These are phyloP conservation scores for Solenopsis invicta DNA, from an alignment of 1,140 invertebrate species.

Conservation along the genomic window DNA sequence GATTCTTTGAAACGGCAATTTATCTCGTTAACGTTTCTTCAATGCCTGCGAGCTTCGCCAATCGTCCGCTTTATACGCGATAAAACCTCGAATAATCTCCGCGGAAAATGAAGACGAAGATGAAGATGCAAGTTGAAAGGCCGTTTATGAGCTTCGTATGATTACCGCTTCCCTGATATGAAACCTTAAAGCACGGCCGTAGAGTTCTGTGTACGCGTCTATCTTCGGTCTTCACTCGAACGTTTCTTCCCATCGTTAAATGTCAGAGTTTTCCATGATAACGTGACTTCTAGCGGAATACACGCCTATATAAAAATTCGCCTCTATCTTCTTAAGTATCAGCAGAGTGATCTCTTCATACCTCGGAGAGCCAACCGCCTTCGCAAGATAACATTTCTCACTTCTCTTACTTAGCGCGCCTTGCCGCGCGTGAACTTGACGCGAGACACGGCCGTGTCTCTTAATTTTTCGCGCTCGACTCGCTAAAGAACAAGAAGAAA, in stretches of 20 bases:
- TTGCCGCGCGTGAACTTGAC: conserved; percentile 10
- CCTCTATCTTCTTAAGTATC: conserved; percentile 21
- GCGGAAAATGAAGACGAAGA: conserved; percentile 53
- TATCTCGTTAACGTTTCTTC: conserved; percentile 48
- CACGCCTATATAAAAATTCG: background rate
- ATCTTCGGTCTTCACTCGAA: conserved; percentile 46
- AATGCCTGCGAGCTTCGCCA: conserved; percentile 6
- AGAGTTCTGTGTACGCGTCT: conserved; percentile 48
- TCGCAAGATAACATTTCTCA: conserved; percentile 15
- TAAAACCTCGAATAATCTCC: conserved; percentile 26
- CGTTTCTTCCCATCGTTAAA: conserved; percentile 37
- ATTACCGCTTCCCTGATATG: conserved; percentile 53
- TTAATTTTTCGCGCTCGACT: background rate
- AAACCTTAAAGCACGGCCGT: conserved; percentile 21
- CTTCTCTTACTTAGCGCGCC: background rate
- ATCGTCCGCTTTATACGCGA: conserved; percentile 6
- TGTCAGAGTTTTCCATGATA: conserved; percentile 57
- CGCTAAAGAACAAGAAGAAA: background rate
- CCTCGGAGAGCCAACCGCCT: conserved; percentile 9
- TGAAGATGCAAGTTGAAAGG: conserved; percentile 55
- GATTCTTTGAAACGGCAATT: conserved; percentile 25
- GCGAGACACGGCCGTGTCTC: background rate
- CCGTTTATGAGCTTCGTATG: conserved; percentile 40
- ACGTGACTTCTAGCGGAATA: conserved; percentile 23
- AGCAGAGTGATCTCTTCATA: conserved; percentile 39